Evolutionary conservation across 2,888 invertebrate genomes (phyloP).

Genomic region (Copidosoma aretas): DNA sequence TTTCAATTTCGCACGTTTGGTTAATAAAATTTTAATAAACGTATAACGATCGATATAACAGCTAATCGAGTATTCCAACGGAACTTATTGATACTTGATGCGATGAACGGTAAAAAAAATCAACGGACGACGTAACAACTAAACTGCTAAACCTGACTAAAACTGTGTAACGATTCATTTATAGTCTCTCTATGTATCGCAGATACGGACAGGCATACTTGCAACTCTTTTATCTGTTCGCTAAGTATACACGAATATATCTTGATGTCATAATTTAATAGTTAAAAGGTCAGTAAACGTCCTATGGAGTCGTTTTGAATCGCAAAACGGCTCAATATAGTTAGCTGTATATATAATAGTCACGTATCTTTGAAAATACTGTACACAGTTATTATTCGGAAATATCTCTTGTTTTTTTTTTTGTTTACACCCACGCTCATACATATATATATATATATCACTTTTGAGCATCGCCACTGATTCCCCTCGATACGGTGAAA

Average conservation of each 20-base stretch:
- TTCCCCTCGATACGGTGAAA: too few relatives aligned
- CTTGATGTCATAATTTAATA: constrained; percentile 17
- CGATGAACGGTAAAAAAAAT: constrained; percentile 16
- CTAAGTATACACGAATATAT: constrained; percentile 23
- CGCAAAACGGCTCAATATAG: neutral
- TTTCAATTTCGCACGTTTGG: too few relatives aligned
- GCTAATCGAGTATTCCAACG: neutral
- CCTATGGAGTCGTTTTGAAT: constrained; percentile 16
- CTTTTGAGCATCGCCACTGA: neutral
- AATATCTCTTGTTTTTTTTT: constrained; percentile 18
- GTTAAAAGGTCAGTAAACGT: constrained; percentile 34
- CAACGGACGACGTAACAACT: constrained; percentile 2
- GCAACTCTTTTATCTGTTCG: constrained; percentile 1
- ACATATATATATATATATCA: constrained; percentile 10
- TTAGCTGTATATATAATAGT: constrained; percentile 3
- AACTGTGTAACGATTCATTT: constrained; percentile 15
- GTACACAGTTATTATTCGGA: constrained; percentile 43
- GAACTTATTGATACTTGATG: neutral
- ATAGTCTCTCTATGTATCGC: constrained; percentile 16
- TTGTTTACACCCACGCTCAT: neutral
- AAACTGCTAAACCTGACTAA: constrained; percentile 33
- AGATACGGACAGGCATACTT: constrained; percentile 17
- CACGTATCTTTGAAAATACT: constrained; percentile 43
- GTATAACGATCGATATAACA: neutral
- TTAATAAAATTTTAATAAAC: too few relatives aligned